phyloP scores from a whole-genome alignment of 37 sponge, comb jelly and placozoan genomes.

The Ephydatia muelleri region DNA sequence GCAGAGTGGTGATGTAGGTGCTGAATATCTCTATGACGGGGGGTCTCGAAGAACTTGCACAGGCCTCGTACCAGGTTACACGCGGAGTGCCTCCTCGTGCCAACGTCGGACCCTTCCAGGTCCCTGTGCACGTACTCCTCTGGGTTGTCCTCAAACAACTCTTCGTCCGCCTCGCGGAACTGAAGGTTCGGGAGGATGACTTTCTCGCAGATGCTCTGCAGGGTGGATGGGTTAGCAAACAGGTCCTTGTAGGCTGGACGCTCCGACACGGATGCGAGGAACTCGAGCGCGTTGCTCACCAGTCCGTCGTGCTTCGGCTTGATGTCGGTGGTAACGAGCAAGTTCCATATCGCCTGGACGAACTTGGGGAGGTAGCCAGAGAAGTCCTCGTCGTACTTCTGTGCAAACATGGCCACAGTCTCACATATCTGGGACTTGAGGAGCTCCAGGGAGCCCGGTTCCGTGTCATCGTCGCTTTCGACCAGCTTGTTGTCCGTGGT shows the following conservation, averaged over 20 bases:
- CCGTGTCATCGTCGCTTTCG: constrained; percentile 87
- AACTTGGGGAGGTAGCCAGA: constrained; percentile 76
- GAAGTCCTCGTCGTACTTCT: constrained; percentile 99
- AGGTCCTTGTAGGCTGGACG: constrained; percentile 85
- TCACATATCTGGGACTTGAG: constrained; percentile 94
- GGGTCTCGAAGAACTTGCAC: constrained; percentile 84
- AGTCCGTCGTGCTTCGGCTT: constrained; percentile 88
- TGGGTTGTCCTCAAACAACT: constrained; percentile 96
- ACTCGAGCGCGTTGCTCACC: constrained; percentile 94
- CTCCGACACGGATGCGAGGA: constrained; percentile 95
- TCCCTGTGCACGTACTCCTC: constrained; percentile 97
- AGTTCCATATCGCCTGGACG: constrained; percentile 90
- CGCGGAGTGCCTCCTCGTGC: constrained; percentile 95
- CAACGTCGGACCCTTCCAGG: constrained; percentile 95
- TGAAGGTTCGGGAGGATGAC: constrained; percentile 87
- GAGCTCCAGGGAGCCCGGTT: constrained; percentile 87
- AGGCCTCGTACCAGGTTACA: constrained; percentile 91
- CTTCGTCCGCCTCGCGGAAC: constrained; percentile 93
- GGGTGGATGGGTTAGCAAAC: constrained; percentile 76
- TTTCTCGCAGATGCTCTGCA: constrained; percentile 92
- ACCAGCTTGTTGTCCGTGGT: constrained; percentile 81
- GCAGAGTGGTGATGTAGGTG: constrained; percentile 61
- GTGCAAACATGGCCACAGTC: constrained; percentile 91
- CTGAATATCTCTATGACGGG: constrained; percentile 85
- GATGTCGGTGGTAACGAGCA: constrained; percentile 84